Evolutionary conservation across 2,888 invertebrate genomes (phyloP).

Genomic region (Dendrolimus pini): DNA sequence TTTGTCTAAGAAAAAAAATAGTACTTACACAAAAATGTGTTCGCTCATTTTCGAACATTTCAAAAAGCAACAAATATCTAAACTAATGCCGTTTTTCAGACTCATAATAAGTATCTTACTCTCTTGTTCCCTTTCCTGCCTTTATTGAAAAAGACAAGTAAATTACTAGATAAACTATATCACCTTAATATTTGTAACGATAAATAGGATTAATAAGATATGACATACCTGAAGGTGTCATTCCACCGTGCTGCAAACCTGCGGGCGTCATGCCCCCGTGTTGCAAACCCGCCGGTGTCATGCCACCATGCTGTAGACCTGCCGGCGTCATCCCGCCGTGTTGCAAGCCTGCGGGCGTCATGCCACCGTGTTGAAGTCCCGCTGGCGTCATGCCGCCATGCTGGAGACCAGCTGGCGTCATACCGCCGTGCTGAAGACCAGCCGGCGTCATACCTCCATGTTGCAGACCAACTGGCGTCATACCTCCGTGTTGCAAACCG

Average conservation of each 20-base stretch:
- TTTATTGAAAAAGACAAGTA: slow-evolving; percentile 24
- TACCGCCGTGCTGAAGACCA: slow-evolving; percentile 45
- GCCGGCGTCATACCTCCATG: slow-evolving; percentile 51
- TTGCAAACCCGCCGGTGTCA: slow-evolving; percentile 32
- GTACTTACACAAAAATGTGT: too few species aligned
- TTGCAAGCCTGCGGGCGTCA: slow-evolving; percentile 34
- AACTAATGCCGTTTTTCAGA: too few species aligned
- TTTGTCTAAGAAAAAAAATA: too few species aligned
- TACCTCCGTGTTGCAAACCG: slow-evolving; percentile 60
- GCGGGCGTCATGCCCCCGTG: slow-evolving; percentile 37
- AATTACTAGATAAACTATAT: too few species aligned
- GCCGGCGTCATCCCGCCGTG: slow-evolving; percentile 49
- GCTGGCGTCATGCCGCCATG: slow-evolving; percentile 41
- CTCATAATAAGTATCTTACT: too few species aligned
- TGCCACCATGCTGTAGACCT: slow-evolving; percentile 60
- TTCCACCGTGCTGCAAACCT: slow-evolving; percentile 61
- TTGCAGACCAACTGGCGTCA: slow-evolving; percentile 26
- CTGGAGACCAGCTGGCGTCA: slow-evolving; percentile 31
- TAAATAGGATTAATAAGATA: slow-evolving; percentile 13
- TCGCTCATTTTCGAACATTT: too few species aligned
- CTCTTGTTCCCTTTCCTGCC: too few species aligned
- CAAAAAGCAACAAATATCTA: too few species aligned
- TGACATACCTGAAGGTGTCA: slow-evolving; percentile 24
- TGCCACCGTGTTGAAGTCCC: slow-evolving; percentile 59
- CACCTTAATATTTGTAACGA: slow-evolving; percentile 15